phyloP scores from a whole-genome alignment of 2,888 invertebrate species.

The Lymantria dispar region DNA sequence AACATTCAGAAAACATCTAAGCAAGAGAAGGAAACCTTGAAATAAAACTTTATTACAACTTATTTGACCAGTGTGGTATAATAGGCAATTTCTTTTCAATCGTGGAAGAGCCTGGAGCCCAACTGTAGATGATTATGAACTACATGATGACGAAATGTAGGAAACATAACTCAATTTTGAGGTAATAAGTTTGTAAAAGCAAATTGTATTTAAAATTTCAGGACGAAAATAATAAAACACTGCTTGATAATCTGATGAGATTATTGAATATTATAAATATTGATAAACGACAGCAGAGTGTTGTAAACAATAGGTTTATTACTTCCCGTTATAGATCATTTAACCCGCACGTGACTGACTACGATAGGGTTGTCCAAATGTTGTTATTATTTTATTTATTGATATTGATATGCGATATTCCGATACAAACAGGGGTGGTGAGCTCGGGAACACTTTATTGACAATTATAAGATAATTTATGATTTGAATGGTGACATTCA shows the following conservation, averaged over 20 bases:
- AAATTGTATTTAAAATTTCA: too few species aligned
- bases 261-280: constrained; percentile 59
- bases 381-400: constrained; percentile 60
- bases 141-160: too few species aligned
- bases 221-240: too few species aligned
- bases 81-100: too few species aligned
- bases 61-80: too few species aligned
- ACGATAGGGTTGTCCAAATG: constrained; percentile 63
- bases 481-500: constrained; percentile 3
- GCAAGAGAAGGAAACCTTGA: too few species aligned
- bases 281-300: constrained; percentile 67
- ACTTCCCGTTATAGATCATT: constrained; percentile 74
- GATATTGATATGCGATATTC: constrained; percentile 14
- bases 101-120: too few species aligned
- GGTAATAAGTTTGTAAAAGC: too few species aligned
- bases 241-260: constrained; percentile 43
- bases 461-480: constrained; percentile 22
- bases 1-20: too few species aligned
- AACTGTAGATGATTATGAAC: too few species aligned
- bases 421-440: constrained; percentile 21
- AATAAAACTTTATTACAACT: too few species aligned
- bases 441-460: constrained; percentile 21
- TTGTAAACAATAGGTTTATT: constrained; percentile 73
- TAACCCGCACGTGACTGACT: constrained; percentile 70
- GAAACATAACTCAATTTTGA: too few species aligned